Percentiles rank a stretch among this genome's conserved stretches.
Evolutionary conservation across 2,113 vertebrate species (phyloP).

Genomic region (Glaucomys volans): DNA sequence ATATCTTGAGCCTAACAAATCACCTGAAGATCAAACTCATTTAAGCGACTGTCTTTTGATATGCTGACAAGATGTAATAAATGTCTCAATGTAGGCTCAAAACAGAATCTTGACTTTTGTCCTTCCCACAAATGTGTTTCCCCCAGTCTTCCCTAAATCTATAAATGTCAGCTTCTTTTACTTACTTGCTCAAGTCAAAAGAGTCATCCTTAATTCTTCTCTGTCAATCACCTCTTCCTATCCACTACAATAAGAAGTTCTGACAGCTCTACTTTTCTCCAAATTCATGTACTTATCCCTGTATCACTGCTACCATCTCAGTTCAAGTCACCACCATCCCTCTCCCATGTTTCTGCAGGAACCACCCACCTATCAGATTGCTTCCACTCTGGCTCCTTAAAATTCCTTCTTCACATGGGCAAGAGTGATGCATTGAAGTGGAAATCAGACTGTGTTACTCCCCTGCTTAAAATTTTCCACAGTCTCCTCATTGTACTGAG

Average conservation of each 20-base stretch:
- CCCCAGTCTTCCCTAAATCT: background rate
- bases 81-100: background rate
- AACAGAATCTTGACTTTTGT: background rate
- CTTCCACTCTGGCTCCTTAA: too few species aligned
- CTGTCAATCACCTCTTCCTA: background rate
- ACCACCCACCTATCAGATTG: background rate
- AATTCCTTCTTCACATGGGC: background rate
- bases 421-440: background rate
- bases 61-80: background rate
- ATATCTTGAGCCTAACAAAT: background rate
- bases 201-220: background rate
- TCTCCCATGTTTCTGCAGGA: background rate
- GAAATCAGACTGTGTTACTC: background rate
- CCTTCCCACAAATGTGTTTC: background rate
- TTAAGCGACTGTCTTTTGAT: background rate
- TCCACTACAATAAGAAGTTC: background rate
- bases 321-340: background rate
- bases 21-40: background rate
- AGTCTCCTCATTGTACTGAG: background rate
- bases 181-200: background rate
- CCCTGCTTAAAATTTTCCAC: background rate
- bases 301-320: background rate
- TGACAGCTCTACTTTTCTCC: background rate
- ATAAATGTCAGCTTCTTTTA: background rate
- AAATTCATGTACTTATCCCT: background rate